Base-by-base conservation (phyloP, 1,140 invertebrate genomes). In the Hermetia illucens region DNA sequence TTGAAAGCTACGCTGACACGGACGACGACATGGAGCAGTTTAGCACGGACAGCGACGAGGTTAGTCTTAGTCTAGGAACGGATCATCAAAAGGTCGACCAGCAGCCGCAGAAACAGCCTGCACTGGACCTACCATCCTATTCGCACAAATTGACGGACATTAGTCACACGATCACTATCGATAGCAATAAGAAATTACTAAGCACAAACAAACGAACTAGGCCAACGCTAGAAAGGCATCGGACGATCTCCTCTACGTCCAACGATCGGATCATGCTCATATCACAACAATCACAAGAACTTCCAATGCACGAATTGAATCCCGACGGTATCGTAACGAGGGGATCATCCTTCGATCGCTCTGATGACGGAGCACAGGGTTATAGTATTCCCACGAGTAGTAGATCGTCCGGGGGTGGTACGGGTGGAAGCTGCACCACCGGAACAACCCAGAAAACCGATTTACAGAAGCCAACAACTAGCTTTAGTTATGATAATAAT, bases 1-100 rank as follows among this genome's bases (percentile, higher is more conserved):
- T 68, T 17, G 72, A 76, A 49, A 61, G 55, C 39, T 48, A 48
- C 3, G 61, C 61, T 18, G 74, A 77, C 36, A 84, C 81, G 2
- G 80, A 83, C 50, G 79, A 82, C 50, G 81, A 83, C 53, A 75
- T 82, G 38, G 79, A 81, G 43, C 78, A 79, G 42, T 78, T 83
- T 52, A 82, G 79, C 29, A 84, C 79, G 20, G 81, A 84, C 51
- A 82, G 78, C 48, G 80, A 82, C 39, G 72, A 69, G 25, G 62
- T 51, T 48, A 45, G 44, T 30, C 37, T 42, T 4, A 18, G 10
- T 8, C 38, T n/a, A n/a, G n/a, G n/a, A n/a, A n/a, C n/a, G n/a
- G n/a, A n/a, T 27, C 8, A 9, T 8, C 8, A 9, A 27, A 27
- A 27, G 24, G n/a, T 21, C 27, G 5, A n/a, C 22, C 19, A 10